phyloP scores from a whole-genome alignment of 2,888 invertebrate species.

The Pycnomerus fuliginosus region DNA sequence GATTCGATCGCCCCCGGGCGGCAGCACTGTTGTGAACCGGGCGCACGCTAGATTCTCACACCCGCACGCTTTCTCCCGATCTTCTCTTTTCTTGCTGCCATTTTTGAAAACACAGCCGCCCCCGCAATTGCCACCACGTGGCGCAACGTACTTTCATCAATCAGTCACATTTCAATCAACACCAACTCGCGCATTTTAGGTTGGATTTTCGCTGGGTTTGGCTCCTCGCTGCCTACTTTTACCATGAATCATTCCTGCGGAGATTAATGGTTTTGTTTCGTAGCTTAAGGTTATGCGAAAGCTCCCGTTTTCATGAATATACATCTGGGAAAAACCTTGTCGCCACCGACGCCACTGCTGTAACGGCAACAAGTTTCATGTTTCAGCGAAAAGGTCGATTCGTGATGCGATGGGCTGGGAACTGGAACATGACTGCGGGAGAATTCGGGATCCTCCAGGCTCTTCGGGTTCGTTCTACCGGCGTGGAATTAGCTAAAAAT shows the following conservation, averaged over 20 bases:
- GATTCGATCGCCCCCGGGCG: slow-evolving; percentile 39
- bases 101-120: slow-evolving; percentile 5
- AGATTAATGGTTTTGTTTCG: too few relatives aligned
- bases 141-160: background rate
- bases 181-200: too few relatives aligned
- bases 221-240: too few relatives aligned
- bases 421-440: slow-evolving; percentile 47
- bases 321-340: too few relatives aligned
- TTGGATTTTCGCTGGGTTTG: too few relatives aligned
- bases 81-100: slow-evolving; percentile 6
- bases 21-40: slow-evolving; percentile 48
- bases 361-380: too few relatives aligned
- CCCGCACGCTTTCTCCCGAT: slow-evolving; percentile 48
- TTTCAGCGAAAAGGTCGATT: slow-evolving; percentile 40
- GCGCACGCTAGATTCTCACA: slow-evolving; percentile 51
- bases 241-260: too few relatives aligned
- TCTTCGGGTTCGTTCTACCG: slow-evolving; percentile 39
- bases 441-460: slow-evolving; percentile 38
- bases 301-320: too few relatives aligned
- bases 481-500: slow-evolving; percentile 44
- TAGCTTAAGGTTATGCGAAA: too few relatives aligned
- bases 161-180: background rate
- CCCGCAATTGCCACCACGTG: slow-evolving; percentile 8
- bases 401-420: slow-evolving; percentile 48
- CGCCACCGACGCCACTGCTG: too few relatives aligned